Evolutionary conservation across 2,888 invertebrate genomes (phyloP).

Genomic region (Metacarcinus magister): DNA sequence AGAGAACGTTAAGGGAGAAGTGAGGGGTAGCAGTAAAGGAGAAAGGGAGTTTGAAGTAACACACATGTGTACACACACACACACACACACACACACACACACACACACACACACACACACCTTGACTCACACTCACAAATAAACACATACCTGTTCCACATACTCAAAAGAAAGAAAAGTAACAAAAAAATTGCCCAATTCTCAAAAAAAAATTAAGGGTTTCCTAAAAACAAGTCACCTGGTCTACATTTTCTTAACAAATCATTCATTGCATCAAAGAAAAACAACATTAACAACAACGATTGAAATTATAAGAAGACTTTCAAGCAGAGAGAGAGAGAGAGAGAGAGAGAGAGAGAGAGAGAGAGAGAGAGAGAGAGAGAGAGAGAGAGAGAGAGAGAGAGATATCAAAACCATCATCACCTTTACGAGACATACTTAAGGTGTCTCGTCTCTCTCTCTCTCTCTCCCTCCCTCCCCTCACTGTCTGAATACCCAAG

Average conservation of each 20-base stretch:
- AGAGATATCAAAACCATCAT: not conserved
- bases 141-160: not conserved
- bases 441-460: not conserved
- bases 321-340: not conserved
- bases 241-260: too few relatives aligned
- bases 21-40: not conserved
- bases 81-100: constrained; percentile 39
- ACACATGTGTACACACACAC: constrained; percentile 37
- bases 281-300: too few relatives aligned
- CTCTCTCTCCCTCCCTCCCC: not conserved
- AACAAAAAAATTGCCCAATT: too few relatives aligned
- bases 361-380: not conserved
- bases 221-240: too few relatives aligned
- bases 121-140: constrained; percentile 33
- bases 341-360: not conserved
- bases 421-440: not conserved
- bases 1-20: not conserved
- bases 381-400: not conserved
- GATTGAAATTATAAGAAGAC: too few relatives aligned
- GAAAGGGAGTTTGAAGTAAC: not conserved
- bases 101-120: constrained; percentile 9
- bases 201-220: too few relatives aligned
- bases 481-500: not conserved
- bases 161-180: too few relatives aligned
- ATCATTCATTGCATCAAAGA: too few relatives aligned